Conservation (phyloP, 2,113 vertebrate species). For the Crocuta crocuta region DNA sequence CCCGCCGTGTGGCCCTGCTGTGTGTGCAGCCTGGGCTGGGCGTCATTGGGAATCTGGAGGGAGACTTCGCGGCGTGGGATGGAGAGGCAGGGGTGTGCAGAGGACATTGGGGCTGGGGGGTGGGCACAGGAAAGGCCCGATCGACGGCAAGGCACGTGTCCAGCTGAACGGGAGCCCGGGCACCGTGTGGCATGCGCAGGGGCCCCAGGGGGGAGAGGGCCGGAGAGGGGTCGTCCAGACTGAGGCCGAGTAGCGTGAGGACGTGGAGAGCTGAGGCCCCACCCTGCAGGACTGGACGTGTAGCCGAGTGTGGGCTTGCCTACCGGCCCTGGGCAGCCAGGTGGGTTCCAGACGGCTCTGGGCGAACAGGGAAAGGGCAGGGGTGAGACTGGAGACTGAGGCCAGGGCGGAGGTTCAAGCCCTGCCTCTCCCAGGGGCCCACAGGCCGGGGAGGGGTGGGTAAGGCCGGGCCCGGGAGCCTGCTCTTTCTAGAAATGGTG, state of each 20-base stretch:
- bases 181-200: background rate
- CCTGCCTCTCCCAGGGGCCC: background rate
- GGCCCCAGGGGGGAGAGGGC: rapidly evolving
- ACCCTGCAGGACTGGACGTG: rapidly evolving
- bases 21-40: background rate
- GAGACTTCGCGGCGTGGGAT: background rate
- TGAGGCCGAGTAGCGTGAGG: rapidly evolving
- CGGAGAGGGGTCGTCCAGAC: too few relatives aligned
- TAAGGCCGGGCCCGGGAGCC: rapidly evolving
- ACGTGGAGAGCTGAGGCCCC: background rate
- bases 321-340: background rate
- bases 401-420: background rate
- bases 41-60: background rate
- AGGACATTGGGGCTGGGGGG: rapidly evolving
- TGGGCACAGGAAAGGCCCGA: rapidly evolving
- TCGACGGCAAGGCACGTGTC: rapidly evolving
- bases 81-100: rapidly evolving
- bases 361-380: background rate
- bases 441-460: rapidly evolving
- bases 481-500: rapidly evolving
- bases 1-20: background rate
- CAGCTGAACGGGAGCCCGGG: background rate
- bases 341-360: background rate
- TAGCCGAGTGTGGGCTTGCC: rapidly evolving
- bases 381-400: background rate